Percentiles rank a stretch among this genome's conserved stretches.
These are phyloP conservation scores for Drosophila pseudoobscura DNA, from an alignment of 1,140 invertebrate genomes.

Conservation along the genomic window DNA sequence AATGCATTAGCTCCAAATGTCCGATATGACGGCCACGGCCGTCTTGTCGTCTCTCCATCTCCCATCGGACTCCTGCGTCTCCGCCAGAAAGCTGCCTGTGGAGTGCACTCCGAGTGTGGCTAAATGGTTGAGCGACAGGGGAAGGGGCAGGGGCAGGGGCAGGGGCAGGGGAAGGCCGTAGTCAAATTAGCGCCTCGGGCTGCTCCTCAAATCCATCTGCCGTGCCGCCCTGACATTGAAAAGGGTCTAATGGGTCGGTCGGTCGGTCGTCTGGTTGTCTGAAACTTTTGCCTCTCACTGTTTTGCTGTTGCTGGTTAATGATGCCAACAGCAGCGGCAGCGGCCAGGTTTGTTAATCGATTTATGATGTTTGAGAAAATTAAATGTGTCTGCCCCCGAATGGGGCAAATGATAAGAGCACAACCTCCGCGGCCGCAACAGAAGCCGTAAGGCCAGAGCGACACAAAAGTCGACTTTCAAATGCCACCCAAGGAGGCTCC, in stretches of 20 bases:
- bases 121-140: conserved; percentile 12
- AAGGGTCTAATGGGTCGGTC: conserved; percentile 73
- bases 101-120: conserved; percentile 1
- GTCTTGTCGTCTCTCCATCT: background rate
- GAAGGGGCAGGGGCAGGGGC: background rate
- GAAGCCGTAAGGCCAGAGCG: background rate
- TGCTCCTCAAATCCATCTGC: background rate
- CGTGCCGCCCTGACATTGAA: conserved; percentile 46
- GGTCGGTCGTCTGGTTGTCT: conserved; percentile 51
- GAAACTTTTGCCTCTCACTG: conserved; percentile 61
- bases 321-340: conserved; percentile 32
- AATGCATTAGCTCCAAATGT: conserved; percentile 74
- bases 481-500: conserved; percentile 55
- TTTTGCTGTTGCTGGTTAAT: conserved; percentile 47
- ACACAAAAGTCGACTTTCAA: conserved; percentile 54
- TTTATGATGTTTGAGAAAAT: conserved; percentile 74
- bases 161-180: conserved; percentile 12
- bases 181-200: conserved; percentile 73
- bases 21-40: conserved; percentile 73
- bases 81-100: too few relatives aligned
- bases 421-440: too few relatives aligned
- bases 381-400: conserved; percentile 49
- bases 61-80: background rate
- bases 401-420: too few relatives aligned
- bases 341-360: conserved; percentile 64